Evolutionary conservation across 2,888 invertebrate genomes (phyloP), one percentile per base, ranked within the genome.

Genomic region (Steinernema carpocapsae): DNA sequence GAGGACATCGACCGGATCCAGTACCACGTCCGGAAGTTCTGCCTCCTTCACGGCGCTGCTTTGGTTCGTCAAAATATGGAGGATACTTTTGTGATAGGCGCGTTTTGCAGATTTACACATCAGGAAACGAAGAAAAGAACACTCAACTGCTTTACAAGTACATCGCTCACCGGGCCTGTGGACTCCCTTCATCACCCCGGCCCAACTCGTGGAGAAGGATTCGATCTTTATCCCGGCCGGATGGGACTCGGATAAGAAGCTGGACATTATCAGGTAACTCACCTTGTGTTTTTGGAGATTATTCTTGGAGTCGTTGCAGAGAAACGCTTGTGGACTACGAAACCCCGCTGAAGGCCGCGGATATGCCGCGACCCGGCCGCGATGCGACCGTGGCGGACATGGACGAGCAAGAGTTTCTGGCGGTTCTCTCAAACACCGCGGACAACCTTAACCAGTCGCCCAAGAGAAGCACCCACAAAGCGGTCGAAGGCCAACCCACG

Each of bases 161-260:
- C 74, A 78, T 86, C 29, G 80, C 82, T 7, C 85, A 87, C 75
- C 81, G 86, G 17, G 82, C 84, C 7, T 86, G 80, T 72, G 82
- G 82, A 7, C 75, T 83, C 4, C 84, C 19, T 86, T 86, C 76
- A 84, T 84, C 19, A 76, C 76, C 14, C 77, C 82, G 10, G 84
- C 86, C 3, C 83, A 85, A 74, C 80, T 86, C 52, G 85, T 87
- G 22, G 86, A 86, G 64, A 78, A 83, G 46, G 84, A 86, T 51
- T 76, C 78, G 19, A 78, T 87, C 37, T 84, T 87, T 73, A 81
- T 86, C 7, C 86, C 86, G 6, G 82, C 86, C 24, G 86, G 86
- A 4, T 86, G 86, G 86, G 86, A 86, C 74, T 78, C 82, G 6
- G 81, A 83, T 52, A 81, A 84, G 73, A 86, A 87, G 76, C 81